These are phyloP conservation scores for Nyctalus aviator DNA, from an alignment of 2,797 vertebrate genomes.

Conservation along the genomic window DNA sequence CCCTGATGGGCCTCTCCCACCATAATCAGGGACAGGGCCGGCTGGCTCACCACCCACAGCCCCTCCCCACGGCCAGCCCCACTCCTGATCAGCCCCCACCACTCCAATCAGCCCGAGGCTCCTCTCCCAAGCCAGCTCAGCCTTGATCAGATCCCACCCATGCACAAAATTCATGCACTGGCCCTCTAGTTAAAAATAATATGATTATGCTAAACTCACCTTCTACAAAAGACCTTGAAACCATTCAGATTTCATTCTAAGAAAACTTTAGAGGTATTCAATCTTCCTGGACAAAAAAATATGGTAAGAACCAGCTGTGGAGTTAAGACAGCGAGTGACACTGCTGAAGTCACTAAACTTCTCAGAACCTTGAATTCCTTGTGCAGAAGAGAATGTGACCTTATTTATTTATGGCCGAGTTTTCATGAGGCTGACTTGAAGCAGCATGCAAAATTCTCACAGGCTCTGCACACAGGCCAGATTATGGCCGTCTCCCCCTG, in stretches of 20 bases:
- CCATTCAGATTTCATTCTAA: not conserved
- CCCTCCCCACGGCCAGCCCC: no score
- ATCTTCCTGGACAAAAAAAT: not conserved
- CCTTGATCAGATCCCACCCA: no score
- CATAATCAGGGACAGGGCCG: no score
- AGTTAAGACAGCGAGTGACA: not conserved
- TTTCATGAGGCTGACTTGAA: not conserved
- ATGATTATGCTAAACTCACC: constrained; percentile 2
- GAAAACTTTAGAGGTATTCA: not conserved
- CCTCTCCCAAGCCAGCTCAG: no score
- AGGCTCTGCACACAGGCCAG: not conserved
- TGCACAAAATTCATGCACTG: no score
- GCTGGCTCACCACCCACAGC: no score
- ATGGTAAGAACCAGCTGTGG: constrained; percentile 9
- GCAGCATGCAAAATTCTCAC: not conserved
- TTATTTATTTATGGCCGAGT: not conserved
- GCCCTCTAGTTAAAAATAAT: not conserved
- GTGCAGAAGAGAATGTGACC: not conserved
- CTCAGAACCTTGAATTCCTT: not conserved
- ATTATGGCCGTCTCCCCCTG: not conserved
- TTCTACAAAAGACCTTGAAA: not conserved
- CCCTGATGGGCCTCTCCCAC: no score
- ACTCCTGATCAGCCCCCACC: no score
- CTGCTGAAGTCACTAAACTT: not conserved
- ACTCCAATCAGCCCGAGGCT: no score